A percentile compares a stretch with the other conserved stretches of the same genome.
These are phyloP conservation scores for Umimayanthus chanpuru DNA, from an alignment of 92 coral and sea anemone species.

Conservation along the genomic window DNA sequence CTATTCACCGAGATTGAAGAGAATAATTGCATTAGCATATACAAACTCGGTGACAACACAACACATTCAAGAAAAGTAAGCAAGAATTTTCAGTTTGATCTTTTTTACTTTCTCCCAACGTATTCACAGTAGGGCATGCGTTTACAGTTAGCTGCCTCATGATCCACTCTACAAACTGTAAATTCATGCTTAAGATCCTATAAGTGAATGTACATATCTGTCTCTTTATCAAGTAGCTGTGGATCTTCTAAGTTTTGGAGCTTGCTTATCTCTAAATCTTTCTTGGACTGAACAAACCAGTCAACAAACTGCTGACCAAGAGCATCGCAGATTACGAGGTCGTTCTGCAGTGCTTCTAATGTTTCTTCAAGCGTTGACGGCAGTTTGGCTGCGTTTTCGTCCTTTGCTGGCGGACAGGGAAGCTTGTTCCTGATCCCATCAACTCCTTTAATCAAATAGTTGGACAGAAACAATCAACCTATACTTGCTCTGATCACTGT, in stretches of 20 bases:
- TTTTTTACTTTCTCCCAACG: too few relatives aligned
- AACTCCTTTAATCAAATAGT: too few relatives aligned
- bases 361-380: constrained; percentile 25
- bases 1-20: too few relatives aligned
- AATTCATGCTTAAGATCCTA: background rate
- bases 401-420: constrained; percentile 20
- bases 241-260: background rate
- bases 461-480: too few relatives aligned
- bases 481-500: too few relatives aligned
- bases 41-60: too few relatives aligned
- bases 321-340: constrained; percentile 35
- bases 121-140: too few relatives aligned
- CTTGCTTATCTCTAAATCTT: background rate
- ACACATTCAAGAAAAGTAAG: too few relatives aligned
- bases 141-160: too few relatives aligned
- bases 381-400: constrained; percentile 3
- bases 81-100: too few relatives aligned
- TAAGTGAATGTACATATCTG: constrained; percentile 18
- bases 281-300: constrained; percentile 31
- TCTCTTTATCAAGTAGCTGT: constrained; percentile 1
- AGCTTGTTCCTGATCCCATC: constrained; percentile 21
- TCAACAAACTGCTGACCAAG: constrained; percentile 47
- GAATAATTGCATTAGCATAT: too few relatives aligned
- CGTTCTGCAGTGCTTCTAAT: constrained; percentile 7
- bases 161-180: too few relatives aligned